Base-by-base conservation (phyloP, 1,140 invertebrate genomes). In the Wiebesia pumilae region DNA sequence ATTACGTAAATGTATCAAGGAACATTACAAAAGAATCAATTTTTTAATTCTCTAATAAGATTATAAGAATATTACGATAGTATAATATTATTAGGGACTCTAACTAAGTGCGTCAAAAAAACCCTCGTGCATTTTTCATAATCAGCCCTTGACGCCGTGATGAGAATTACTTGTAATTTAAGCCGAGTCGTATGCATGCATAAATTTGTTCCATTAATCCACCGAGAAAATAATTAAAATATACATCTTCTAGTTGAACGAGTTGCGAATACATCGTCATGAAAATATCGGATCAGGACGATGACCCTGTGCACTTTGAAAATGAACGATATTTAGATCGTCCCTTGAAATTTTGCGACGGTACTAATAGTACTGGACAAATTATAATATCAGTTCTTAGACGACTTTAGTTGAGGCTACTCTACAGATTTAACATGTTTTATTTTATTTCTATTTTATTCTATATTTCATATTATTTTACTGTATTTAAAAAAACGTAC, bases 151-250 rank as follows among this genome's bases (percentile, higher is more conserved):
- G 3, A 62, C 54, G 19, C 19, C 19, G 10, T 21, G 54, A 21
- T 58, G 54, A 47, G 43, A 58, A 58, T 21, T 10, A 58, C 19
- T 58, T 47, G 6, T 58, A 58, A 58, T 3, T 58, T 21, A 21
- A 47, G 43, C 14, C 43, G 43, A 47, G 54, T 58, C 54, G 54
- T 58, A 58, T 58, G 43, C 54, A 21, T 62, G 30, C 83, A 84
- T 84, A 75, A 75, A 77, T 84, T 47, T 43, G 3, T 84, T 67
- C 54, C 27, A 77, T 84, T 40, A 69, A 62, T 35, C 21, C 1
- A 65, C 14, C n/a, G 24, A 47, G 58, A 79, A 84, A 79, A 84
- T 79, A 77, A 78, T 84, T 65, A 35, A 33, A 67, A 30, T 67
- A 78, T 40, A 47, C 43, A 65, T 65, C 14, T 30, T 78, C 43